Percentiles rank a stretch among this genome's conserved stretches.
phyloP scores from a whole-genome alignment of 23 tunicate genomes.

The Halocynthia aurantium region DNA sequence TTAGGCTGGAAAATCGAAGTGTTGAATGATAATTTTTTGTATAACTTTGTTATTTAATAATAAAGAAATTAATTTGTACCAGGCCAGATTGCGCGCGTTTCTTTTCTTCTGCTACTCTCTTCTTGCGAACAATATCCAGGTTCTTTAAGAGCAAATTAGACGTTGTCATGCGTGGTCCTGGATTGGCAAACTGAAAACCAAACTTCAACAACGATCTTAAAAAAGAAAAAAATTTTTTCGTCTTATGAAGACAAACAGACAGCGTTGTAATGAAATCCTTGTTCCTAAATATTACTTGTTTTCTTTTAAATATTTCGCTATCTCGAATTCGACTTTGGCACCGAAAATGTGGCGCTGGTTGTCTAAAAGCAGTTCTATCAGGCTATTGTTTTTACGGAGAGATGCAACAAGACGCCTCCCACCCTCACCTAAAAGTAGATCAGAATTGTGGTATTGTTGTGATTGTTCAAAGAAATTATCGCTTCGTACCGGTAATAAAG shows the following conservation, averaged over 20 bases:
- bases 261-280: neutral
- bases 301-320: conserved; percentile 67
- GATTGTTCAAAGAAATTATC: neutral
- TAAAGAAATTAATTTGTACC: neutral
- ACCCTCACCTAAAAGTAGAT: conserved; percentile 47
- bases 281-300: conserved; percentile 53
- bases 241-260: neutral
- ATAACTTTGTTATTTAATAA: neutral
- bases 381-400: conserved; percentile 46
- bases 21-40: neutral
- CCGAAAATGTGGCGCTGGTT: conserved; percentile 99
- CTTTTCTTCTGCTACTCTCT: conserved; percentile 76
- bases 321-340: conserved; percentile 92
- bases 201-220: conserved; percentile 68
- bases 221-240: no score
- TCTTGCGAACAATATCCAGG: conserved; percentile 81
- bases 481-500: conserved; percentile 71
- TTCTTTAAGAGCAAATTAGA: conserved; percentile 69
- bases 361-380: conserved; percentile 75
- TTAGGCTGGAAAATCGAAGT: conserved; percentile 22
- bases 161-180: conserved; percentile 90
- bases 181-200: conserved; percentile 94
- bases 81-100: conserved; percentile 39
- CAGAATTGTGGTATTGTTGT: neutral
- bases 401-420: conserved; percentile 70